A percentile compares a stretch with the other conserved stretches of the same genome.
Conservation (phyloP, 2,888 invertebrate genomes). For the Melinopterus prodromus region DNA sequence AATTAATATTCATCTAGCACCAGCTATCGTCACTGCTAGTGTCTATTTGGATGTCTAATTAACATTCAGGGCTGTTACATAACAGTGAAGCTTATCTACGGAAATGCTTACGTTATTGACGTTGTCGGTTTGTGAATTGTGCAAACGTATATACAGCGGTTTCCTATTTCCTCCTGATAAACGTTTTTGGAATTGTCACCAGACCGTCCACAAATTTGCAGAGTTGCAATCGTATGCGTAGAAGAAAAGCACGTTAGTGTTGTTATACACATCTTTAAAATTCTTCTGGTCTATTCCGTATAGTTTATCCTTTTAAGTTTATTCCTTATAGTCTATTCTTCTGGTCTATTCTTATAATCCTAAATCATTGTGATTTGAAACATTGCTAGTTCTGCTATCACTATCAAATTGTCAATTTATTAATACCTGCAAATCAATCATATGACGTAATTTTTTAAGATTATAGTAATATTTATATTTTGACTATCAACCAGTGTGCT, state of each 20-base stretch:
- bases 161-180: constrained; percentile 31
- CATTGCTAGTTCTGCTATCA: too few relatives aligned
- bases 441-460: too few relatives aligned
- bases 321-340: too few relatives aligned
- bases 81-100: constrained; percentile 25
- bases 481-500: too few relatives aligned
- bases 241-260: not conserved
- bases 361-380: too few relatives aligned
- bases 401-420: too few relatives aligned
- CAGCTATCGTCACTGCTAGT: not conserved
- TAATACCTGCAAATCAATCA: too few relatives aligned
- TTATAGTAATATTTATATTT: too few relatives aligned
- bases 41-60: constrained; percentile 11
- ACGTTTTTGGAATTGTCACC: not conserved
- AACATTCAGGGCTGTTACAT: constrained; percentile 18
- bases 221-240: not conserved
- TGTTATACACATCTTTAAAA: not conserved
- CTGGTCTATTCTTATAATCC: too few relatives aligned
- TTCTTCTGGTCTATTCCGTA: not conserved
- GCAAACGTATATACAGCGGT: constrained; percentile 24
- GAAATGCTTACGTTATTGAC: constrained; percentile 28
- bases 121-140: not conserved
- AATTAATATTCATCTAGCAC: constrained; percentile 19
- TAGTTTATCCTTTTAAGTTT: too few relatives aligned
- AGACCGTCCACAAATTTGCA: not conserved